phyloP scores from a whole-genome alignment of 1,140 invertebrate species.

The Drosophila nikananu region DNA sequence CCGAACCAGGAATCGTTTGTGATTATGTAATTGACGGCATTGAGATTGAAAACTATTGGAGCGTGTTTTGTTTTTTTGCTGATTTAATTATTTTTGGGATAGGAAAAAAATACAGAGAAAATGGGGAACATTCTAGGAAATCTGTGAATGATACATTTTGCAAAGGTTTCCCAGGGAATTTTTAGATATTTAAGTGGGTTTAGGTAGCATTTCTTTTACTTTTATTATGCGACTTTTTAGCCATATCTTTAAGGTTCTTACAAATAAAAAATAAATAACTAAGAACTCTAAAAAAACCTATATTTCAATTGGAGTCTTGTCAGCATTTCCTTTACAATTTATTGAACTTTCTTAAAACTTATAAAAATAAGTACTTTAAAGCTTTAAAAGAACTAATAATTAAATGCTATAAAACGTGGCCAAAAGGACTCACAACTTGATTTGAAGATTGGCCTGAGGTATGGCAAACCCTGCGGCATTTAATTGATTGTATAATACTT shows the following conservation, averaged over 20 bases:
- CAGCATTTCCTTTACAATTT: background rate
- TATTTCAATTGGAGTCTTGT: too few relatives aligned
- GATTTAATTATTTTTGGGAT: slow-evolving; percentile 17
- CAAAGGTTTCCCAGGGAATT: too few relatives aligned
- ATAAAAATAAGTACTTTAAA: background rate
- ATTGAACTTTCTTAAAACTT: background rate
- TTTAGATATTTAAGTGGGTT: too few relatives aligned
- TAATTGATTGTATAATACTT: slow-evolving; percentile 68
- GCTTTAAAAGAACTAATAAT: background rate
- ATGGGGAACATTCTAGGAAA: background rate
- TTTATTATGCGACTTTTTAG: too few relatives aligned
- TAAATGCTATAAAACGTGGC: background rate
- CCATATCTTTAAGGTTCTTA: too few relatives aligned
- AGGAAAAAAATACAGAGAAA: background rate
- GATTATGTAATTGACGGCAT: slow-evolving; percentile 47
- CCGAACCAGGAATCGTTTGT: slow-evolving; percentile 20
- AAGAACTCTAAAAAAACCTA: too few relatives aligned
- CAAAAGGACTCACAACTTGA: background rate
- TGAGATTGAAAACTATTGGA: slow-evolving; percentile 39
- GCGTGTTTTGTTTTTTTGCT: slow-evolving; percentile 4
- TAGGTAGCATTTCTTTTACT: too few relatives aligned
- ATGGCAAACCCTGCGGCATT: slow-evolving; percentile 30
- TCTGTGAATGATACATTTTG: background rate
- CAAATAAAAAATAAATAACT: too few relatives aligned
- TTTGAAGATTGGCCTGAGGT: slow-evolving; percentile 4